Base-by-base conservation (phyloP, 2,888 invertebrate species). In the Harpagoxenus sublaevis region DNA sequence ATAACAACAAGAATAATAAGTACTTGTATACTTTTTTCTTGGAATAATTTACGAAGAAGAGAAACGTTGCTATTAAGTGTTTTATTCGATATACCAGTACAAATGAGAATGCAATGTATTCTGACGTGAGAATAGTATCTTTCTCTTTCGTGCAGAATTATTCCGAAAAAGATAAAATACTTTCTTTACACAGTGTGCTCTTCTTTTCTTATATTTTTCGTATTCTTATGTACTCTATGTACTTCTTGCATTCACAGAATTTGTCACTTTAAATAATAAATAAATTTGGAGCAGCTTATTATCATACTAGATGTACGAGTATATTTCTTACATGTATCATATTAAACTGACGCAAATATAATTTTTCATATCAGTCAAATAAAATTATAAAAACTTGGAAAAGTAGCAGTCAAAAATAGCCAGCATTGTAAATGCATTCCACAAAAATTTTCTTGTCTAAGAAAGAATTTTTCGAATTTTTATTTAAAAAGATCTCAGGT, bases 111-210 rank as follows among this genome's bases (percentile, higher is more conserved):
- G 18, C 42, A 66, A 28, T 42, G 28, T 18, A 2, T 28, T 53
- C 8, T 53, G n/a, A 31, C n/a, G 10, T 12, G 8, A 55, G 39
- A 15, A 4, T 35, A 23, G 35, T 12, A 68, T 53, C 31, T 51
- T 70, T 53, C 35, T 53, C 4, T 70, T 70, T 70, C 12, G 9
- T 35, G 18, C 18, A 35, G n/a, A 53, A 70, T 70, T 70, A 35
- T 70, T 51, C 12, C 2, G 4, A 70, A 51, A 10, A 4, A n/a
- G 10, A 70, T n/a, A n/a, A 1, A 35, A 70, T n/a, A 10, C n/a
- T 8, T 53, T 23, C 53, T 70, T 70, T 31, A 51, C 12, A 28
- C 51, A 23, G 6, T 70, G n/a, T n/a, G 55, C 42, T 15, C 42
- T 15, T 60, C 28, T 6, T 74, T 39, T 74, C 31, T 39, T 31